A percentile compares a stretch with the other conserved stretches of the same genome.
phyloP scores from a whole-genome alignment of 92 coral and sea anemone species.

The Isaurus tuberculatus region DNA sequence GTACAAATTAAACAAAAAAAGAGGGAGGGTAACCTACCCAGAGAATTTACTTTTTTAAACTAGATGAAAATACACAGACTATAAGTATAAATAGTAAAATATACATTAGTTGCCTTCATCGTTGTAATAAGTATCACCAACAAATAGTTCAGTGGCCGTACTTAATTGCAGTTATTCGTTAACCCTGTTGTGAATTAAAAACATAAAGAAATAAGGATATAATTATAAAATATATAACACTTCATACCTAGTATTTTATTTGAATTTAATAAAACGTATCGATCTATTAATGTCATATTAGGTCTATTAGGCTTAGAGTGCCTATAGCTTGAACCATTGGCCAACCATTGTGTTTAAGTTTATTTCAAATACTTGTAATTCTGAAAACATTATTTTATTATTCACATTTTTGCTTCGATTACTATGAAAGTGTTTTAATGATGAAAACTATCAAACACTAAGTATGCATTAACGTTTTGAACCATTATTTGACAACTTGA shows the following conservation, averaged over 20 bases:
- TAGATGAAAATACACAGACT: slow-evolving; percentile 1
- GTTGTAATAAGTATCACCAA: slow-evolving; percentile 12
- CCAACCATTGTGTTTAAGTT: neutral
- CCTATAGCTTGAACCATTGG: slow-evolving; percentile 12
- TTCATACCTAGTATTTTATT: slow-evolving; percentile 1
- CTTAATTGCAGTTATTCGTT: neutral
- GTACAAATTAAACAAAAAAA: neutral
- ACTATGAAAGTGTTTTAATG: slow-evolving; percentile 1
- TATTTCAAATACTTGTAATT: neutral
- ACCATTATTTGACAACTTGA: neutral
- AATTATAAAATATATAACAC: neutral
- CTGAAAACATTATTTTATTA: slow-evolving; percentile 1
- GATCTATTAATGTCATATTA: slow-evolving; percentile 4
- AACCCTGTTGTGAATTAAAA: slow-evolving; percentile 6
- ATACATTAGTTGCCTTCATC: slow-evolving; percentile 11
- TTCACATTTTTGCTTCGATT: neutral
- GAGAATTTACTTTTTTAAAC: slow-evolving; percentile 11
- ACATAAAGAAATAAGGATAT: slow-evolving; percentile 8
- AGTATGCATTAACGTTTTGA: neutral
- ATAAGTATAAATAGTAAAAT: neutral
- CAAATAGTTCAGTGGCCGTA: slow-evolving; percentile 7
- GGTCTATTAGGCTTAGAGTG: slow-evolving; percentile 11
- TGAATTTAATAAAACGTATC: neutral
- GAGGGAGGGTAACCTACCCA: slow-evolving; percentile 8
- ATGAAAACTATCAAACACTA: neutral